Conservation (phyloP, 2,113 vertebrate genomes). For the Platysteira castanea region DNA sequence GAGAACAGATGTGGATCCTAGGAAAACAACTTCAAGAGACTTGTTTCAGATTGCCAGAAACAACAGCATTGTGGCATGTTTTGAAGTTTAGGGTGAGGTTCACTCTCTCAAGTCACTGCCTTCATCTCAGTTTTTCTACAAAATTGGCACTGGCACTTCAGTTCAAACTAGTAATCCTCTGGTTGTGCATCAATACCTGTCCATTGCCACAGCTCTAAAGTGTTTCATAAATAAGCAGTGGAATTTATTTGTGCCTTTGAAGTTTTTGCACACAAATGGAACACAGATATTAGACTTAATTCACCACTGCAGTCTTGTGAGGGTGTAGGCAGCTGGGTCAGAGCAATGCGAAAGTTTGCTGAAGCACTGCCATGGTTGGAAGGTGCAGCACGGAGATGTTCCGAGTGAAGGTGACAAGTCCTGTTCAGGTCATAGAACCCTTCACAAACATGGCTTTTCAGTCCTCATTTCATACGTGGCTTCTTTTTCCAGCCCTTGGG, state of each 20-base stretch:
- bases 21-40: background rate
- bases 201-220: background rate
- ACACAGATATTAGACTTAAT: background rate
- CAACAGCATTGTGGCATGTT: background rate
- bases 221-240: background rate
- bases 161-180: background rate
- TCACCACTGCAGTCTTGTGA: background rate
- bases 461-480: background rate
- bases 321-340: background rate
- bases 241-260: constrained; percentile 34
- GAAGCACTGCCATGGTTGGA: background rate
- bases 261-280: background rate
- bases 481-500: background rate
- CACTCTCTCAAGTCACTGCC: background rate
- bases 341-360: accelerated
- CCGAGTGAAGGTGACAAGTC: background rate
- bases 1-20: background rate
- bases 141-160: background rate
- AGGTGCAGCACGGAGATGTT: accelerated
- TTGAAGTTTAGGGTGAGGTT: background rate
- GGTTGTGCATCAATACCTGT: background rate
- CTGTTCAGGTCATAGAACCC: background rate
- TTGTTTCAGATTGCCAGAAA: background rate
- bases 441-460: background rate
- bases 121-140: background rate